Base-by-base conservation (phyloP, 2,113 vertebrate genomes). In the Anguilla rostrata region DNA sequence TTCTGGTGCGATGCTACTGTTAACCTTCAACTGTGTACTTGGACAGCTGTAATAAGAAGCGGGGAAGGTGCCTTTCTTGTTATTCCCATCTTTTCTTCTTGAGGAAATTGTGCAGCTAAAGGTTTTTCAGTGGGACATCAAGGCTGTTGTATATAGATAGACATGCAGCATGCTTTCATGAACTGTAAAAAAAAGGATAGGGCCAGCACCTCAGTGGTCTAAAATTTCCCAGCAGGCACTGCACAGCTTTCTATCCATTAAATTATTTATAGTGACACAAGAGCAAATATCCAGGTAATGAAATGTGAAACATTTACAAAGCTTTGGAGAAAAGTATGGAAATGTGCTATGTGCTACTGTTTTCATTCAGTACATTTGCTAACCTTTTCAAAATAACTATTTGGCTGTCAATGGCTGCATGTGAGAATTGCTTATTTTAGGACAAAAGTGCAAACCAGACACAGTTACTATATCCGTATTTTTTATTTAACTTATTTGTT, bases 261-360 rank as follows among this genome's bases (percentile, higher is more conserved):
- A 79, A 60, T 80, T 80, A 81, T 85, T 80, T 81, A 85, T 46
- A 41, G 49, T 11, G 34, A 2, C 78, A 26, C 34, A 40, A 39
- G 39, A 81, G 75, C 41, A 78, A 78, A 78, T 22, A 39, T 34
- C 75, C 53, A 81, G 39, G 84, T 81, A 85, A 53, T 80, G 46
- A 39, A 85, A 39, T 80, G 26, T 57, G 75, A 79, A 56, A 85
- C 40, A 46, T 71, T 46, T 75, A 39, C 49, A n/a, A 16, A 78
- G 41, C n/a, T 75, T 41, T 41, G 1, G 5, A 26, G 60, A 84
- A 75, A 16, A 20, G 39, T 7, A 39, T 40, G 43, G 49, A 5
- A 71, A 71, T 71, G 26, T 71, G 63, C 63, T 71, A 20, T 71
- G 63, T 34, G 34, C 34, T 34, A 34, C 34, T 34, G 34, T 34